Percentiles rank a stretch among this genome's conserved stretches.
phyloP scores from a whole-genome alignment of 2,113 vertebrate species.

The Polypterus bichir region DNA sequence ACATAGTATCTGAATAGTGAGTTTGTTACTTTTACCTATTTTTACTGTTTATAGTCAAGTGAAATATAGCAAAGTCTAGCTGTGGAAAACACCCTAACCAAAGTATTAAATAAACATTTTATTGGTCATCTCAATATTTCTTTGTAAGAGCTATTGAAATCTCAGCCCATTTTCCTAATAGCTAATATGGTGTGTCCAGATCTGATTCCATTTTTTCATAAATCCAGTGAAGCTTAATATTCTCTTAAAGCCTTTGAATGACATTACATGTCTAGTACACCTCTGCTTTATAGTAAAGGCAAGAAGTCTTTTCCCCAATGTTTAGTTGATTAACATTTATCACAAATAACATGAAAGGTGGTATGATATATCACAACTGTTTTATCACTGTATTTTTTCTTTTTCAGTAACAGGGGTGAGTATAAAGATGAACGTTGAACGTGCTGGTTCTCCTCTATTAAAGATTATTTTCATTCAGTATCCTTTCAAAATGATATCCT shows the following conservation, averaged over 20 bases:
- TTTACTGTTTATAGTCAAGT: too few relatives aligned
- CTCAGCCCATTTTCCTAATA: too few relatives aligned
- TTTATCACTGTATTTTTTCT: slow-evolving; percentile 32
- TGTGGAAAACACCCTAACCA: too few relatives aligned
- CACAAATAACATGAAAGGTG: too few relatives aligned
- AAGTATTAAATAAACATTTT: too few relatives aligned
- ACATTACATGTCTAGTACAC: not conserved
- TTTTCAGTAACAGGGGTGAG: slow-evolving; percentile 67
- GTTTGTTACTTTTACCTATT: too few relatives aligned
- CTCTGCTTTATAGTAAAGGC: not conserved
- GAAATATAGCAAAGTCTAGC: too few relatives aligned
- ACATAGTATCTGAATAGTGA: too few relatives aligned
- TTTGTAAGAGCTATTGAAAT: too few relatives aligned
- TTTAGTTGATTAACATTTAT: not conserved
- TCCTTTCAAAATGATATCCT: slow-evolving; percentile 56
- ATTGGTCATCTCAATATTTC: too few relatives aligned
- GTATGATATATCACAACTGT: not conserved
- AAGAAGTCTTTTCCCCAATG: not conserved
- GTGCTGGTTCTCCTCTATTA: slow-evolving; percentile 51
- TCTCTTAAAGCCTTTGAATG: not conserved
- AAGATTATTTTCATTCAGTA: slow-evolving; percentile 54
- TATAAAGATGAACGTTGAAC: slow-evolving; percentile 61
- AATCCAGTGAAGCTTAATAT: not conserved
- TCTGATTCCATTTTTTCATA: not conserved
- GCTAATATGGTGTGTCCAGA: too few relatives aligned